Evolutionary conservation across 2,888 invertebrate species (phyloP), one percentile per base, ranked within the genome.

Genomic region (Crioceris asparagi): DNA sequence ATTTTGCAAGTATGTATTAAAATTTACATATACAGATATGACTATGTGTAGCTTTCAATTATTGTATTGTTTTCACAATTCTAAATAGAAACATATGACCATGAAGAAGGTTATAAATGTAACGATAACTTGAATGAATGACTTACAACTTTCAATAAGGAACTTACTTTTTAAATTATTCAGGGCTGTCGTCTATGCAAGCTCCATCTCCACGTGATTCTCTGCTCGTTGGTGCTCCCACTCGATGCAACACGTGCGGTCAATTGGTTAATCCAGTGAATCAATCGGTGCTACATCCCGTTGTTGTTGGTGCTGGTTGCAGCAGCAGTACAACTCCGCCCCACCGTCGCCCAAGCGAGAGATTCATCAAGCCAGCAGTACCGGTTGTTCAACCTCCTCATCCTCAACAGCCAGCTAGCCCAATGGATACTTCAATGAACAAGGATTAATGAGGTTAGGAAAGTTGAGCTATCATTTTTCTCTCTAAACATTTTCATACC

Each of bases 331-430:
- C 81, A 75, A 25, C 33, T 3, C 23, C 14, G 4, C 63, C 53
- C 60, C 66, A 49, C 54, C 66, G 47, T 56, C 75, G 76, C 68
- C 72, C 82, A 25, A 79, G 80, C 53, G 87, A 87, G 61, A 74
- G 87, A 51, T 88, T 88, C 59, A 82, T 87, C 41, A 88, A 88
- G 64, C 88, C 88, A 41, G 87, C 86, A 41, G 77, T 83, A 61
- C 86, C 85, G 41, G 64, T 64, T 32, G 39, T 27, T 51, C 61
- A 65, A 47, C 53, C 65, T 44, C 56, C 74, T 75, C 68, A 71
- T 82, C 25, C 44, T 7, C 48, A 45, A 3, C 56, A 57, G 39
- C 57, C 79, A 73, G 64, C 79, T 61, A 80, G 79, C 68, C 80
- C 81, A 34, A 81, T 80, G 80, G 81, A 81, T 66, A 79, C 79